Conservation (phyloP, 2,113 vertebrate species). For the Scomber scombrus region DNA sequence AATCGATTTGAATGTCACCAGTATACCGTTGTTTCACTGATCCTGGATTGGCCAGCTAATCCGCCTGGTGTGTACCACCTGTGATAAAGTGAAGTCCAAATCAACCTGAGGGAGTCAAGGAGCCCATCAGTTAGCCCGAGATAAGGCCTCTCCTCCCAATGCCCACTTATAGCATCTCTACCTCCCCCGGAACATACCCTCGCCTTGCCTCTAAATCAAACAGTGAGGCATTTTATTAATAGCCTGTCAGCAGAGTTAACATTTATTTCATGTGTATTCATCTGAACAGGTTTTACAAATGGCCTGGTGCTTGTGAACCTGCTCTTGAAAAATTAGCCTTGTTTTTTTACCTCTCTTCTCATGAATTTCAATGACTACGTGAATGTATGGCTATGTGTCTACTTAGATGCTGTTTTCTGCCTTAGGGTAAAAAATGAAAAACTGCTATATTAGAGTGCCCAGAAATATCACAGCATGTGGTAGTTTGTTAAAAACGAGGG, state of each 20-base stretch:
- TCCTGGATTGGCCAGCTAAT: constrained; percentile 42
- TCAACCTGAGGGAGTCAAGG: constrained; percentile 47
- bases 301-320: constrained; percentile 66
- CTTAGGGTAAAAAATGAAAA: constrained; percentile 57
- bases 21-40: constrained; percentile 36
- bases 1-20: constrained; percentile 39
- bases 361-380: constrained; percentile 80
- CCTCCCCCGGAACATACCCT: constrained; percentile 47
- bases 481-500: constrained; percentile 64
- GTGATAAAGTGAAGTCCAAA: constrained; percentile 54
- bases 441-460: constrained; percentile 61
- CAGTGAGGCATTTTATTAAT: constrained; percentile 79
- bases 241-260: constrained; percentile 78
- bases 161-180: constrained; percentile 25
- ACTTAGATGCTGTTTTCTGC: constrained; percentile 49
- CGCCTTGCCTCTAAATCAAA: constrained; percentile 77
- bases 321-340: constrained; percentile 76
- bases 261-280: constrained; percentile 85
- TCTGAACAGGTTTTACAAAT: constrained; percentile 81
- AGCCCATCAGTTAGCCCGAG: constrained; percentile 52
- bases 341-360: constrained; percentile 64
- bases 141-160: constrained; percentile 51
- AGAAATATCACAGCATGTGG: constrained; percentile 46
- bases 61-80: constrained; percentile 31
- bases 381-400: constrained; percentile 47